Base-by-base conservation (phyloP, 2,113 vertebrate species). In the Speoplatyrhinus poulsoni region DNA sequence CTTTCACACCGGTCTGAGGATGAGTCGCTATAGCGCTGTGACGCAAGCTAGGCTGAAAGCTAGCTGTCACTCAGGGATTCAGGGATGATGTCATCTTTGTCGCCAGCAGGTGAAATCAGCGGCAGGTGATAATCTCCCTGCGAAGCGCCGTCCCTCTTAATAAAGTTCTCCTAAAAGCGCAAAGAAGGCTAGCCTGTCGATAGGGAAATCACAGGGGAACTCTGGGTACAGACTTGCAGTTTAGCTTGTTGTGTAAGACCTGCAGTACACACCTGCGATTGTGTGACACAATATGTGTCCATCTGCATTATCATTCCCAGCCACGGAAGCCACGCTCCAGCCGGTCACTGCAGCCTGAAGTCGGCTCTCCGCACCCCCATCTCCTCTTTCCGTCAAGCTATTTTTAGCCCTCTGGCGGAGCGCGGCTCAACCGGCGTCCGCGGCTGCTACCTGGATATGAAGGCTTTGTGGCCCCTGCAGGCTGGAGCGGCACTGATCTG, bases 381-480 rank as follows among this genome's bases (percentile, higher is more conserved):
- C 82, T 67, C 83, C 82, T 16, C 17, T 3, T 13, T 11, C 57
- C 19, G 46, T 68, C 46, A 75, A 70, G 88, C 86, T 90, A 91
- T 88, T 90, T 92, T 89, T 92, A 90, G 87, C 85, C 64, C 69
- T 57, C 61, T 65, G 65, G 74, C 83, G 79, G 73, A 71, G 74
- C 60, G 65, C 46, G 67, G 81, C 88, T 87, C 79, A 73, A 72
- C 84, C 32, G 46, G 60, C 73, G n/a, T 65, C 12, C 59, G 26
- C 26, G 26, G 26, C 58, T 75, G 84, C 80, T 84, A 87, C 85
- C 85, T 89, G 88, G 78, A 81, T 83, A 82, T 84, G 73, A 86
- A 73, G 81, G 85, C 80, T 90, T 88, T 88, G 81, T 89, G 82
- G 81, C 86, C 86, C 62, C 79, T 84, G 79, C 81, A 71, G 75